These are phyloP conservation scores for Alcis repandata DNA, from an alignment of 2,888 invertebrate genomes.

Conservation along the genomic window DNA sequence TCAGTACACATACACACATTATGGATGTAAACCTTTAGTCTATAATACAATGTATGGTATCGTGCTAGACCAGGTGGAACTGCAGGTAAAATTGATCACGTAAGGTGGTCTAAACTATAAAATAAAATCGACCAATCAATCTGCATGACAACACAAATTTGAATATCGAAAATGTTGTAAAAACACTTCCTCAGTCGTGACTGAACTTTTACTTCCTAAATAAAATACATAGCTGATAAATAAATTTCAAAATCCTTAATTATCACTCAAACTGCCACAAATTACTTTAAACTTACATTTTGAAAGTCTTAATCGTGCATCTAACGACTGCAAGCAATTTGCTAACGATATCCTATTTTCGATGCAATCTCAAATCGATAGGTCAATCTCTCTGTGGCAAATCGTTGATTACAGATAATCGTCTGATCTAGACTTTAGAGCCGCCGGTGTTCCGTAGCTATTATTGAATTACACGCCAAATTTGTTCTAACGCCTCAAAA, in stretches of 20 bases:
- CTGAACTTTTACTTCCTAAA: slow-evolving; percentile 27
- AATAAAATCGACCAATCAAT: not conserved
- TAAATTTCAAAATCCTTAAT: slow-evolving; percentile 14
- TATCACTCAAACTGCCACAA: slow-evolving; percentile 19
- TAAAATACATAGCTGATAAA: not conserved
- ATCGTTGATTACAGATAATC: slow-evolving; percentile 79
- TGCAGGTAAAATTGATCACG: not conserved
- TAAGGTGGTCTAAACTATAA: not conserved
- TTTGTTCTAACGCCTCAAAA: slow-evolving; percentile 71
- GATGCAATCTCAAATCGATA: slow-evolving; percentile 45
- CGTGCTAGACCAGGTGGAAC: not conserved
- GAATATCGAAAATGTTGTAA: not conserved
- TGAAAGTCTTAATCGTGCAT: slow-evolving; percentile 55
- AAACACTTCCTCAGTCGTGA: slow-evolving; percentile 23
- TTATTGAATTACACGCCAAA: slow-evolving; percentile 82
- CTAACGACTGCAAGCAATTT: slow-evolving; percentile 54
- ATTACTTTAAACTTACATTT: slow-evolving; percentile 45
- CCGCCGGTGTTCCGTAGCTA: slow-evolving; percentile 80
- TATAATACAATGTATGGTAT: too few relatives aligned
- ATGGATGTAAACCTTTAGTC: too few relatives aligned
- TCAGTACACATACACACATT: too few relatives aligned
- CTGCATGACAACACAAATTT: slow-evolving; percentile 4
- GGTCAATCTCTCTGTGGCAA: slow-evolving; percentile 74
- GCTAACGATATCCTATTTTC: slow-evolving; percentile 45
- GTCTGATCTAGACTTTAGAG: slow-evolving; percentile 70